Conservation (phyloP, 2,113 vertebrate species). For the Ondatra zibethicus region DNA sequence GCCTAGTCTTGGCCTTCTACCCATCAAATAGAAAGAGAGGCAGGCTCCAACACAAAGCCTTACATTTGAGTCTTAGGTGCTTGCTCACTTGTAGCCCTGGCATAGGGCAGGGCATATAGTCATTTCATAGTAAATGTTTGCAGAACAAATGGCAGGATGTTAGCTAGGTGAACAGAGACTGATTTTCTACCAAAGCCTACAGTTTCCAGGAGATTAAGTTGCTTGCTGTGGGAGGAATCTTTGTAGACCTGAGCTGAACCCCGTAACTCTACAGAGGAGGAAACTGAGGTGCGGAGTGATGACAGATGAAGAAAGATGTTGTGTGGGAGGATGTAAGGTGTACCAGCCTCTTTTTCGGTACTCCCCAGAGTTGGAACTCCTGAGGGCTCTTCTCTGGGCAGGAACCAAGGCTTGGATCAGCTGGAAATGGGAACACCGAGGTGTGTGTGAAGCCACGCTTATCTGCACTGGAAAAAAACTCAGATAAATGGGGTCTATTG, state of each 20-base stretch:
- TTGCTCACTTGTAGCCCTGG: not conserved
- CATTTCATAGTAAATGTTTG: not conserved
- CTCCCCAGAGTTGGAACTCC: not conserved
- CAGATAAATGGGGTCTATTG: not conserved
- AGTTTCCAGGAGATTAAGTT: conserved; percentile 21
- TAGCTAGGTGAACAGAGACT: not conserved
- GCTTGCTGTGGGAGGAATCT: not conserved
- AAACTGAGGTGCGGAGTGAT: not conserved
- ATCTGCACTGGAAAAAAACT: not conserved
- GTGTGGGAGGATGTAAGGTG: not conserved
- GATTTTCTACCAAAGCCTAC: not conserved
- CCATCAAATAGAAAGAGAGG: not conserved
- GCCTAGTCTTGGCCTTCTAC: not conserved
- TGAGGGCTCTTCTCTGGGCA: not conserved
- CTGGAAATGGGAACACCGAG: not conserved
- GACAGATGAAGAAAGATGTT: not conserved
- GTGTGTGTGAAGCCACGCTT: not conserved
- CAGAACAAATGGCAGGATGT: not conserved
- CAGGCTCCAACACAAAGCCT: not conserved
- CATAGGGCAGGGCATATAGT: not conserved
- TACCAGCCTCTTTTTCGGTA: not conserved
- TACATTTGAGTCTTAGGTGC: not conserved
- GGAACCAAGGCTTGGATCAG: not conserved
- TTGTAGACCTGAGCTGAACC: not conserved
- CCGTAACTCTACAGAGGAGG: not conserved